Conservation (phyloP, 1,140 invertebrate genomes). For the Calliopsis andreniformis region DNA sequence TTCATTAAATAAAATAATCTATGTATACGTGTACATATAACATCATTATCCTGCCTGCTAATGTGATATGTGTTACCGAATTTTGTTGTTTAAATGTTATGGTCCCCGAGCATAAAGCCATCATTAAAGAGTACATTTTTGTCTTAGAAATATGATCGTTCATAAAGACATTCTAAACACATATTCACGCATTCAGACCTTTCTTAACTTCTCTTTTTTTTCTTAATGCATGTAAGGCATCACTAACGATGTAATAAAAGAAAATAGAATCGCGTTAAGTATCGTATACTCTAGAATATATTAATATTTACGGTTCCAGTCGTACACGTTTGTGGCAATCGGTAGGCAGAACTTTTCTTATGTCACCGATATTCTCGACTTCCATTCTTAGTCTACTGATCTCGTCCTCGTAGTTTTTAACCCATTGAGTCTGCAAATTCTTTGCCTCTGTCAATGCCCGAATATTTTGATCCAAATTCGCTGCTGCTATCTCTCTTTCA, state of each 20-base stretch:
- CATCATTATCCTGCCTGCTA: slow-evolving; percentile 6
- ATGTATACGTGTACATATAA: slow-evolving; percentile 34
- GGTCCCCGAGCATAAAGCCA: neutral
- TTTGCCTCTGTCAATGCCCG: slow-evolving; percentile 87
- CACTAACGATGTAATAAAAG: slow-evolving; percentile 11
- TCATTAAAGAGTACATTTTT: neutral
- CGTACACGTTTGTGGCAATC: slow-evolving; percentile 90
- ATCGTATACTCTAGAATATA: slow-evolving; percentile 20
- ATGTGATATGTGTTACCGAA: neutral
- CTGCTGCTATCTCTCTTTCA: slow-evolving; percentile 87
- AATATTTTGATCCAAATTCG: slow-evolving; percentile 90
- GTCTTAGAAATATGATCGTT: neutral
- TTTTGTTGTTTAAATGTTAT: neutral
- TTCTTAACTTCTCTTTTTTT: neutral
- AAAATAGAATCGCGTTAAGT: slow-evolving; percentile 31
- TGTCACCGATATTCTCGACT: slow-evolving; percentile 93
- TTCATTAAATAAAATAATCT: slow-evolving; percentile 29
- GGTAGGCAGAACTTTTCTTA: slow-evolving; percentile 89
- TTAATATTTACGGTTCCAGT: slow-evolving; percentile 82
- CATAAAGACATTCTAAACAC: slow-evolving; percentile 12
- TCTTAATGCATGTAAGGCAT: slow-evolving; percentile 32
- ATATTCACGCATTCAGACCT: neutral
- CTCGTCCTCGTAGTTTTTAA: slow-evolving; percentile 92
- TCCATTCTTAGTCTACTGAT: slow-evolving; percentile 87
- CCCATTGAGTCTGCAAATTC: slow-evolving; percentile 88